Base-by-base conservation (phyloP, 2,113 vertebrate genomes). In the Elephas maximus region DNA sequence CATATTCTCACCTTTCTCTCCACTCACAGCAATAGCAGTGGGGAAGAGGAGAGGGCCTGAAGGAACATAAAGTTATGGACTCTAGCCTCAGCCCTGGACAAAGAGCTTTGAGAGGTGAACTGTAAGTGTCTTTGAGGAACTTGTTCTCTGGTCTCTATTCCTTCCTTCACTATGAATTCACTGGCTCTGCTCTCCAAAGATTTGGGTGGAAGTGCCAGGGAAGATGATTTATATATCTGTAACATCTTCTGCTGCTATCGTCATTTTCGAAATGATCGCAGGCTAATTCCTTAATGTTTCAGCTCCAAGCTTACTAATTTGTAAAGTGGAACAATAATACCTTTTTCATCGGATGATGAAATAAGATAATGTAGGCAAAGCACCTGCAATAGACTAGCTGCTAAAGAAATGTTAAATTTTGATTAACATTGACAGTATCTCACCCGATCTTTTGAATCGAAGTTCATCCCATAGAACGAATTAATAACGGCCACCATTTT, bases 271-370 rank as follows among this genome's bases (percentile, higher is more conserved):
- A 93, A 67, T 53, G 1, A 91, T 65, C 83, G 73, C 53, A 93
- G 37, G 30, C 65, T 91, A 95, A 82, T 90, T 84, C 20, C 82
- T 97, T 63, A 79, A 87, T 63, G 57, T 80, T 48, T 51, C 87
- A 78, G 67, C 5, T 82, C 41, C 51, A 86, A 41, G 37, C 41
- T 95, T 88, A 71, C 24, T 65, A 44, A 76, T 83, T 20, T 63
- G 78, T 37, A 79, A 95, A 95, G 85, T 89, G 86, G 60, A 94
- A 76, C 24, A 33, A 62, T 23, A 93, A 24, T 77, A 41, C 6
- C 1, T 45, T 90, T 90, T 77, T 71, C 23, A 63, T 7, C 62
- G 37, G 69, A 73, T 88, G 53, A 71, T 81, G 24, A 96, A 95
- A 90, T 33, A 67, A 82, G 44, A 53, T 77, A 69, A 89, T 65